These are phyloP conservation scores for Drosophila rubida DNA, from an alignment of 2,888 invertebrate species.

Conservation along the genomic window DNA sequence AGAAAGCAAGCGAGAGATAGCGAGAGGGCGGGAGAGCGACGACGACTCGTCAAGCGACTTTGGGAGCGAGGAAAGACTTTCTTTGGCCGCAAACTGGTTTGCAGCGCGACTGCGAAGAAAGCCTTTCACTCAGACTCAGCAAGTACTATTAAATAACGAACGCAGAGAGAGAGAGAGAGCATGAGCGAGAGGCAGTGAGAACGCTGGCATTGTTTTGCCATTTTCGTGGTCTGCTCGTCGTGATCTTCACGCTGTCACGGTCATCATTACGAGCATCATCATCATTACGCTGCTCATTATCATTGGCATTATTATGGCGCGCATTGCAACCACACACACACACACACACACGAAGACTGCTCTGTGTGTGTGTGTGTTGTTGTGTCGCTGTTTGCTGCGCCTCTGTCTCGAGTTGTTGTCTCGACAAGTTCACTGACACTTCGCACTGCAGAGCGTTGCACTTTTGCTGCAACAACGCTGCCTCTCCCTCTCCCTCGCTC, in stretches of 20 bases:
- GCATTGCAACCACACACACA: not conserved
- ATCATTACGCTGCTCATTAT: constrained; percentile 41
- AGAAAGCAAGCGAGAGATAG: constrained; percentile 10
- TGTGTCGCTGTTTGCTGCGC: constrained; percentile 25
- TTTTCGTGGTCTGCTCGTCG: constrained; percentile 50
- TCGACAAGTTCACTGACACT: constrained; percentile 82
- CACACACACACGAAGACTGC: not conserved
- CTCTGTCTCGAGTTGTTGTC: constrained; percentile 20
- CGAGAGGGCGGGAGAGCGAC: constrained; percentile 28
- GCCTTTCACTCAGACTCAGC: constrained; percentile 9
- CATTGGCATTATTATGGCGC: constrained; percentile 43
- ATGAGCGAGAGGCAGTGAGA: not conserved
- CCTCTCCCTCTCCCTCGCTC: constrained; percentile 3
- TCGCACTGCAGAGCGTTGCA: constrained; percentile 82
- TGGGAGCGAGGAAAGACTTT: constrained; percentile 46
- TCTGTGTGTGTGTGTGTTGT: constrained; percentile 29
- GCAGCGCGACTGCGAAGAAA: not conserved
- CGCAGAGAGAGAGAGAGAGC: not conserved
- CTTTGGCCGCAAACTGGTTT: constrained; percentile 37
- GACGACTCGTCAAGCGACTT: constrained; percentile 39
- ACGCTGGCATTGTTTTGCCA: not conserved
- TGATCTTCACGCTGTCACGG: constrained; percentile 63
- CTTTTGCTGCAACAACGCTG: constrained; percentile 65
- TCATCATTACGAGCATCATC: constrained; percentile 52
- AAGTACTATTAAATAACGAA: constrained; percentile 19